Percentiles rank a stretch among this genome's conserved stretches.
Conservation (phyloP, 2,113 vertebrate genomes). For the Lamprologus speciosus region DNA sequence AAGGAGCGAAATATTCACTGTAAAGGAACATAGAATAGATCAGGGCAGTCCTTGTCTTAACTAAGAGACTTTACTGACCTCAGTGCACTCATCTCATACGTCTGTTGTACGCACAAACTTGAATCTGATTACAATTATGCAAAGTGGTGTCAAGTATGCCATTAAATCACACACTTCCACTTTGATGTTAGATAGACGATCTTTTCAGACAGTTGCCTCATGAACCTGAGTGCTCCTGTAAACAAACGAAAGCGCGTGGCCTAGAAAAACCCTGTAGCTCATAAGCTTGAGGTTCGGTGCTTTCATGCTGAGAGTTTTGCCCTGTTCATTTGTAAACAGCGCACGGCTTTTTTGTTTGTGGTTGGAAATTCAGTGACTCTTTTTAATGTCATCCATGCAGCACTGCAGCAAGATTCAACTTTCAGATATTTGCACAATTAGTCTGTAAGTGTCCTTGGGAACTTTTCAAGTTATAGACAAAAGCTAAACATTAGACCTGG, state of each 20-base stretch:
- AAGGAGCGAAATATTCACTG: neutral
- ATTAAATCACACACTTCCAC: conserved; percentile 4
- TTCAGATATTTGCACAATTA: neutral
- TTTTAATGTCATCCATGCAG: neutral
- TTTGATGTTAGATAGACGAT: neutral
- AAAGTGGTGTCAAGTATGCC: conserved; percentile 8
- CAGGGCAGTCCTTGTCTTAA: neutral
- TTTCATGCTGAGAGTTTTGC: neutral
- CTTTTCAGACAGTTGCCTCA: neutral
- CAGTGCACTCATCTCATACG: neutral
- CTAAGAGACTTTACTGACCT: neutral
- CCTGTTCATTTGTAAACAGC: neutral
- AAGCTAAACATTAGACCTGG: neutral
- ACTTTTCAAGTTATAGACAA: neutral
- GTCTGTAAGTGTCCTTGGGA: neutral
- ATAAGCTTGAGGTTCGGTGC: neutral
- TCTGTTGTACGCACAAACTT: neutral
- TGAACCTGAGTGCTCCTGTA: neutral
- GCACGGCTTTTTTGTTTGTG: neutral
- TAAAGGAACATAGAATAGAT: neutral
- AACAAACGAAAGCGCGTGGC: neutral
- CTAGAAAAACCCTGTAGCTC: neutral
- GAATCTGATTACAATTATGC: conserved; percentile 9
- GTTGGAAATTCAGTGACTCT: neutral
- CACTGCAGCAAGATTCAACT: neutral